Evolutionary conservation across 1,140 invertebrate species (phyloP).

Genomic region (Drosophila mayri): DNA sequence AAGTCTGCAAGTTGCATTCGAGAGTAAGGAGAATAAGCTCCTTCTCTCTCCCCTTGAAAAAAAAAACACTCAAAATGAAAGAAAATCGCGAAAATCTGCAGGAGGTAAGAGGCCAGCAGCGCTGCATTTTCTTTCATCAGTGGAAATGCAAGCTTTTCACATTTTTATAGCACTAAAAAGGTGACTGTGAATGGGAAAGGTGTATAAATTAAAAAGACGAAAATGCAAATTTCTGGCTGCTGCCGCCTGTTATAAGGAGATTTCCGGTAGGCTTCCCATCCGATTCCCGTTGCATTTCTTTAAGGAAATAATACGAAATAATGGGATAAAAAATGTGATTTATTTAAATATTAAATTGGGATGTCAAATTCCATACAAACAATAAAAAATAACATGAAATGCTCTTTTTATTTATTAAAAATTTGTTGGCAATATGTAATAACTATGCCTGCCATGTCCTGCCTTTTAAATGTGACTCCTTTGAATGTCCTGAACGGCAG

Average conservation of each 20-base stretch:
- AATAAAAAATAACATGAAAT: neutral
- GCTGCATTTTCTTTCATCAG: neutral
- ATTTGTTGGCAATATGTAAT: neutral
- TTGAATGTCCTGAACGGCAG: constrained; percentile 17
- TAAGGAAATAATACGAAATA: too few relatives aligned
- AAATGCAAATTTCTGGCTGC: too few relatives aligned
- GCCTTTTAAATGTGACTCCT: neutral
- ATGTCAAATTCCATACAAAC: neutral
- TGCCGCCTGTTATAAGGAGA: too few relatives aligned
- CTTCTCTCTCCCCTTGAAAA: neutral
- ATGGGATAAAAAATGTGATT: too few relatives aligned
- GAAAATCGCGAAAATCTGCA: constrained; percentile 4
- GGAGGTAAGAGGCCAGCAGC: neutral
- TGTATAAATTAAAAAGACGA: neutral
- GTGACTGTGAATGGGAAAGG: neutral
- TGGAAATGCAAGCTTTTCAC: constrained; percentile 4
- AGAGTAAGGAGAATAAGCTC: constrained; percentile 26
- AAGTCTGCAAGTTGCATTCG: constrained; percentile 24
- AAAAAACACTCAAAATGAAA: neutral
- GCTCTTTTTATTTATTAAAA: neutral
- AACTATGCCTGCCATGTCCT: too few relatives aligned
- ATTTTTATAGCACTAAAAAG: neutral
- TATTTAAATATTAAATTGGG: too few relatives aligned
- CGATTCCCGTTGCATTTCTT: too few relatives aligned
- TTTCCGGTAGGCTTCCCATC: too few relatives aligned